A percentile compares a stretch with the other conserved stretches of the same genome.
These are phyloP conservation scores for Cyprinodon diabolis DNA, from an alignment of 2,797 vertebrate genomes.

Conservation along the genomic window DNA sequence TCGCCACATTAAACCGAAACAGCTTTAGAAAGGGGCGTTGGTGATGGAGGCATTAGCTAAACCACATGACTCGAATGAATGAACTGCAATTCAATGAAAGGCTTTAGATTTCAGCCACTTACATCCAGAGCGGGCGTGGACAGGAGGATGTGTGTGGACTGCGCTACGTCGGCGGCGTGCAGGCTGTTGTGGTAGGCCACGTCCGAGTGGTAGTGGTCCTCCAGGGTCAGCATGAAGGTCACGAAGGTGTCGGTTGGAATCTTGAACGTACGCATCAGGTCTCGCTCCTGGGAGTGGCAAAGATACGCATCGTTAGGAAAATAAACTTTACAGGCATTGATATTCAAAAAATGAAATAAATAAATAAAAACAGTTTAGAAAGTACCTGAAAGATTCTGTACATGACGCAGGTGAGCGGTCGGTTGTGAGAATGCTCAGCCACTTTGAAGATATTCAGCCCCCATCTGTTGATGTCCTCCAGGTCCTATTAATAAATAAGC, in stretches of 20 bases:
- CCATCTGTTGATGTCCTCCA: constrained; percentile 97
- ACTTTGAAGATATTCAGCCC: constrained; percentile 97
- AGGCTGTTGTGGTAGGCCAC: constrained; percentile 98
- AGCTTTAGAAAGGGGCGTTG: constrained; percentile 14
- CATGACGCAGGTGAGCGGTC: constrained; percentile 96
- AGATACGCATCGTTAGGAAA: constrained; percentile 10
- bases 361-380: neutral
- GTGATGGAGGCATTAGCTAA: neutral
- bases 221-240: constrained; percentile 97
- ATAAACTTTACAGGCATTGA: neutral
- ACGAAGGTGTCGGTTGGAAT: constrained; percentile 95
- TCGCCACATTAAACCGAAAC: constrained; percentile 19
- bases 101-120: constrained; percentile 62
- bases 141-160: constrained; percentile 96
- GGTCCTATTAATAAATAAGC: constrained; percentile 80
- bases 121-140: constrained; percentile 95
- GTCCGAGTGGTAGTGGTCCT: constrained; percentile 94
- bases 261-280: constrained; percentile 95
- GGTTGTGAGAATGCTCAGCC: constrained; percentile 91
- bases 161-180: constrained; percentile 95
- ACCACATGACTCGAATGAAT: neutral
- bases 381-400: constrained; percentile 96
- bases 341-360: neutral
- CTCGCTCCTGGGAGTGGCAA: constrained; percentile 86
- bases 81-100: neutral